Base-by-base conservation (phyloP, 2,113 vertebrate genomes). In the Corythaixoides concolor region DNA sequence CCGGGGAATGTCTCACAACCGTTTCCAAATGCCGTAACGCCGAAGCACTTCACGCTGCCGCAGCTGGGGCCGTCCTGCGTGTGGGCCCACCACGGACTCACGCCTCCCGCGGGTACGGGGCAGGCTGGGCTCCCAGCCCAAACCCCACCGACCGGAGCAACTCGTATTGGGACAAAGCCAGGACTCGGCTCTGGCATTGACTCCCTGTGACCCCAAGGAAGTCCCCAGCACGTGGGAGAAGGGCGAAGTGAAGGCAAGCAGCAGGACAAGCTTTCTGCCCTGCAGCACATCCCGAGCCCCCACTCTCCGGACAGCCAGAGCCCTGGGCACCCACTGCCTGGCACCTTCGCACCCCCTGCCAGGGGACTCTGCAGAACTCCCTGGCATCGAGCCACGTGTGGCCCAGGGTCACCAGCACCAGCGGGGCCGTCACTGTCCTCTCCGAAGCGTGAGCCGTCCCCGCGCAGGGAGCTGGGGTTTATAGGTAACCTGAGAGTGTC, bases 1-100 rank as follows among this genome's bases (percentile, higher is more conserved):
- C 41, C 2, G 23, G 43, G 66, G 68, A 58, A 59, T 0, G 22
- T 7, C 70, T 79, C 69, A 53, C 43, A n/a, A 1, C 37, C 12
- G 0, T 45, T 82, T 26, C 78, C 78, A 62, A 39, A 21, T 1
- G 16, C 27, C 49, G 11, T 5, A 9, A 27, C 73, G 49, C 27
- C 39, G 5, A 49, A 73, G 68, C 33, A 9, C 50, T 56, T n/a
- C 55, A 12, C 30, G 10, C 28, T 14, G 30, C 26, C 55, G 1
- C 45, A 52, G 86, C 66, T 37, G 70, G 64, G 53, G 66, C 18
- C 12, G 0, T 10, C 18, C 66, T 3, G 39, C 2, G 3, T 6
- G 55, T 20, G 39, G 33, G 5, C 67, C 47, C 21, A 0, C 39
- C 3, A 20, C 2, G 6, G 2, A 14, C 5, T 30, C 66, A 4